Conservation (phyloP, 2,113 vertebrate species). For the Chlamydotis undulata region DNA sequence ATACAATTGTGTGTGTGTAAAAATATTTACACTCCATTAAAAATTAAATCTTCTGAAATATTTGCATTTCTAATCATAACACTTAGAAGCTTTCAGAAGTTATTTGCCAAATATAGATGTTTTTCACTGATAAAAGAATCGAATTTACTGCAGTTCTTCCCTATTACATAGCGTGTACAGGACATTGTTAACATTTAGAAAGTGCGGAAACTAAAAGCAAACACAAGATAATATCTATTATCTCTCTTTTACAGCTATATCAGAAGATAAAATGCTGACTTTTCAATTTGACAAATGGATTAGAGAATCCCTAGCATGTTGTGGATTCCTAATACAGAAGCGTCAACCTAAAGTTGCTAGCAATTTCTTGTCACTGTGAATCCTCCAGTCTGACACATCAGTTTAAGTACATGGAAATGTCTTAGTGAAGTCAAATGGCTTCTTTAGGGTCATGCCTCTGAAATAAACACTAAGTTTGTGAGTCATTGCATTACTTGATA, state of each 20-base stretch:
- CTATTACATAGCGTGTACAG: background rate
- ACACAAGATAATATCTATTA: background rate
- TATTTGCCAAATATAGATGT: background rate
- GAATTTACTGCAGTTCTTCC: background rate
- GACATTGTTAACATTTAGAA: slow-evolving; percentile 10
- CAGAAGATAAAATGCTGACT: background rate
- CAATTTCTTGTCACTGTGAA: background rate
- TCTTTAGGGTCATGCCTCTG: background rate
- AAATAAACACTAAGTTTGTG: background rate
- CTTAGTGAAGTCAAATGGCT: background rate
- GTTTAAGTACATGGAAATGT: background rate
- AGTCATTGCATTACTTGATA: background rate
- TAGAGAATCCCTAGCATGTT: background rate
- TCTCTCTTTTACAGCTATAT: background rate
- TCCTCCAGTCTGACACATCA: background rate
- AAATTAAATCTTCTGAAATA: background rate
- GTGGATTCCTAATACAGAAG: background rate
- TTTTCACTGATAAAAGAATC: background rate
- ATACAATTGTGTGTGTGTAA: background rate
- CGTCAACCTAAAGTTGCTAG: background rate
- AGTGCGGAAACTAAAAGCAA: slow-evolving; percentile 51
- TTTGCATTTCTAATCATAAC: background rate
- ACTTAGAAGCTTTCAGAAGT: background rate
- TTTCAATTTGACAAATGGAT: background rate
- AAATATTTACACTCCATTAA: background rate